Base-by-base conservation (phyloP, 2,888 invertebrate genomes). In the Heliconius erato region DNA sequence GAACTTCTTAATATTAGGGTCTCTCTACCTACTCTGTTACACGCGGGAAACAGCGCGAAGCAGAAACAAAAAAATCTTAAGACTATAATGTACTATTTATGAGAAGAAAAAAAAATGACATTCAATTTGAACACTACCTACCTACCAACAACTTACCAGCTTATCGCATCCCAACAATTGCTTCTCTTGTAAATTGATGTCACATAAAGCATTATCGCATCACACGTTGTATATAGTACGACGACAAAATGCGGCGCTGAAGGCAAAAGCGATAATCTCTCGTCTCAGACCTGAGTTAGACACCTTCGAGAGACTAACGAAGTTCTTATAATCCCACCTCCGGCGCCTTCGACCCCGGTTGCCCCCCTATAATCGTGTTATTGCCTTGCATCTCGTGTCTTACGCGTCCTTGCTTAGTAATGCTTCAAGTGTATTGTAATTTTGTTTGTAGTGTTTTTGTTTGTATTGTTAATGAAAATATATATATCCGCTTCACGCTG, bases 221-320 rank as follows among this genome's bases (percentile, higher is more conserved):
- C 89, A 89, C 88, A 91, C 89, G 90, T 88, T 86, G 78, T 67
- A 90, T 86, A 68, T 67, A 90, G 89, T 90, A 89, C 88, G 90
- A 89, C 89, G 91, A 91, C 92, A 92, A 93, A 92, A 92, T 92
- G 90, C 90, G 88, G 86, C 90, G 91, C 90, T 92, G 89, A 90
- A 92, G 91, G 92, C 92, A 91, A 92, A 92, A 92, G 91, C 92
- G 93, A 93, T 95, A 95, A 95, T 94, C 94, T 89, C 88, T 88
- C 91, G 90, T 91, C 92, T 90, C 91, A 91, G 91, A 92, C 90
- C 91, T 90, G 93, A 93, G 92, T 93, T 92, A 94, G 93, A 94
- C 94, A 95, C 94, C 95, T 95, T 91, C 93, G 92, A 88, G 92
- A 92, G 92, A 90, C 94, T 95, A 95, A 95, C 95, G 94, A 95